Evolutionary conservation across 2,113 vertebrate genomes (phyloP).

Genomic region (Struthio camelus): DNA sequence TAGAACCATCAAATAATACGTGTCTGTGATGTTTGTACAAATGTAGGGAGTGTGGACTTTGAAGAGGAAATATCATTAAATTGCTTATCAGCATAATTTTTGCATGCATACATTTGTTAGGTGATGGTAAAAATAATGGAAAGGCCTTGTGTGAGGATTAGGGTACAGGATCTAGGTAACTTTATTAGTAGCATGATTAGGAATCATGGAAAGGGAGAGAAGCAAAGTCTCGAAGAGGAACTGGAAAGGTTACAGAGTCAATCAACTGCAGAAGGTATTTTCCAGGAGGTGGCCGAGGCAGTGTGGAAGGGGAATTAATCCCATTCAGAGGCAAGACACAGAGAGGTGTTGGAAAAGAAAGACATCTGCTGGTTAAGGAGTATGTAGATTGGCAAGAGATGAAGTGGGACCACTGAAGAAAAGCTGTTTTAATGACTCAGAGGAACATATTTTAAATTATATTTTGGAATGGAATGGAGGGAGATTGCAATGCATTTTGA

Average conservation of each 20-base stretch:
- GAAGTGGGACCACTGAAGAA: conserved; percentile 18
- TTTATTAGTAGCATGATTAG: neutral
- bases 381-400: conserved; percentile 45
- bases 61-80: neutral
- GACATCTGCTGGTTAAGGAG: conserved; percentile 10
- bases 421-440: conserved; percentile 1
- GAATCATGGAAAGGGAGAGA: neutral
- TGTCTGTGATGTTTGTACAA: neutral
- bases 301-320: neutral
- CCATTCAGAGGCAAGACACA: conserved; percentile 8
- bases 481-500: conserved; percentile 17
- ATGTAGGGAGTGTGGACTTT: neutral
- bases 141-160: neutral
- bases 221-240: neutral
- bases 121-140: neutral
- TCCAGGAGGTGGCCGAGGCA: neutral
- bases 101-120: neutral
- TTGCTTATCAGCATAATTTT: neutral
- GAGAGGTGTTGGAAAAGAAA: conserved; percentile 9
- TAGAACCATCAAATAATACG: neutral
- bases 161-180: neutral
- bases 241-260: neutral
- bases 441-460: conserved; percentile 17
- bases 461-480: neutral
- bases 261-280: neutral